Base-by-base conservation (phyloP, 1,140 invertebrate species). In the Lerema accius region DNA sequence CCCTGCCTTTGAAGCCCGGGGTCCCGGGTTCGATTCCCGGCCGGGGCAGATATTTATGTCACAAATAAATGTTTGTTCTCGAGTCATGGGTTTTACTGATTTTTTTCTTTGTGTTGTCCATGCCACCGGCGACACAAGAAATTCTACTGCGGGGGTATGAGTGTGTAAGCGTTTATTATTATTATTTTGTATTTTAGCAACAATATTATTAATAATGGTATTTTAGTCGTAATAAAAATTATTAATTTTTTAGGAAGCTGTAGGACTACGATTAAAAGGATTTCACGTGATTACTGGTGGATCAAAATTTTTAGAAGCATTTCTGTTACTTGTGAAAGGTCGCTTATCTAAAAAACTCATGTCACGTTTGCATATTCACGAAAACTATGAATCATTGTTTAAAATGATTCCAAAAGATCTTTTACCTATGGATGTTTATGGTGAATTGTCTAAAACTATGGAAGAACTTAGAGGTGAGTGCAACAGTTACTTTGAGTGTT, bases 231-330 rank as follows among this genome's bases (percentile, higher is more conserved):
- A n/a, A n/a, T n/a, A n/a, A n/a, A n/a, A 16, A 42, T 9, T 10
- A 45, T 45, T 10, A 16, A 15, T 23, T 23, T 73, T 67, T 6
- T 69, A 94, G 93, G 92, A 94, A 79, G 91, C 91, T 1, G 92
- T 93, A 43, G 93, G 93, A 1, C 80, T 91, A 23, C 90, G 93
- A 77, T 89, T 94, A 63, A 93, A 93, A 77, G 92, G 92, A 6
- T 91, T 94, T 48, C 92, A 94, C 73, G 92, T 93, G 62, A 69
- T 92, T 40, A 87, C 4, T 19, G 5, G 91, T 69, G 82, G 87
- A 0, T 91, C 91, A 5, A 76, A 76, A 32, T 90, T 90, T 61
- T 70, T 92, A 7, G 91, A 92, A 59, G 83, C 80, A 45, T 58
- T 92, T 32, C 63, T 92, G 13, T 73, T 77, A 15, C 53, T 93